Evolutionary conservation across 2,113 vertebrate genomes (phyloP).

Genomic region (rat (Rattus norvegicus)): GRCr8 NC_086028.1:36290501-36291000

Average conservation of each 20-base stretch:
- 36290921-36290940: slow-evolving; percentile 14
- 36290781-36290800: not conserved
- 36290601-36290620: rapidly evolving
- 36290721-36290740: not conserved
- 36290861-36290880: not conserved
- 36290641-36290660: not conserved
- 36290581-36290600: slow-evolving; percentile 1
- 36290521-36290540: not conserved
- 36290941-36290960: not conserved
- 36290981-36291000: not conserved
- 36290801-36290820: not conserved
- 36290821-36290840: not conserved
- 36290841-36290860: not conserved
- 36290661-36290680: not conserved
- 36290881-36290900: not conserved
- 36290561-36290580: not conserved
- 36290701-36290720: not conserved
- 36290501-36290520: no score
- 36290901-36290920: not conserved
- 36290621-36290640: not conserved
- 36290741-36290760: not conserved
- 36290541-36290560: not conserved
- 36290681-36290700: not conserved
- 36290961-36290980: not conserved
- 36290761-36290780: not conserved